phyloP scores from a whole-genome alignment of 2,888 invertebrate genomes.

The Lucinisca nassula region DNA sequence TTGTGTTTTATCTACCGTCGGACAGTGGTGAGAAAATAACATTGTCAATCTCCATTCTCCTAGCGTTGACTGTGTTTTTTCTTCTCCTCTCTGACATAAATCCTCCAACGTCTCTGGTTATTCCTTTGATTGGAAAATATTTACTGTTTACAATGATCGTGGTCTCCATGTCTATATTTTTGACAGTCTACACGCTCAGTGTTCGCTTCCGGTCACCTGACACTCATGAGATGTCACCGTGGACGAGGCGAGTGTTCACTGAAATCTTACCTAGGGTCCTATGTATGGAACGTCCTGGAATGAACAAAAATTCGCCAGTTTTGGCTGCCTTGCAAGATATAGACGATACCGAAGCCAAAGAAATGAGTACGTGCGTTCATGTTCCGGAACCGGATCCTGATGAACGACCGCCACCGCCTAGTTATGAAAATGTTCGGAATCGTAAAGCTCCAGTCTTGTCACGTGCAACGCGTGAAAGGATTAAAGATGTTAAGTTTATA shows the following conservation, averaged over 20 bases:
- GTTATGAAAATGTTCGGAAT: constrained; percentile 21
- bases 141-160: constrained; percentile 99
- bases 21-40: constrained; percentile 99
- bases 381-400: neutral
- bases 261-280: constrained; percentile 97
- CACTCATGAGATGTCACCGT: constrained; percentile 98
- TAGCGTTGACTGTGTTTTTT: constrained; percentile 99
- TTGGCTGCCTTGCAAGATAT: constrained; percentile 73
- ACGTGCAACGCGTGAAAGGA: constrained; percentile 72
- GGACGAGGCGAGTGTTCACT: constrained; percentile 98
- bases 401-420: neutral
- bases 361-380: constrained; percentile 42
- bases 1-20: constrained; percentile 98
- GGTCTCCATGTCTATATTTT: constrained; percentile 97
- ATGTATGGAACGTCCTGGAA: constrained; percentile 94
- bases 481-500: constrained; percentile 76
- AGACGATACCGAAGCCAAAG: constrained; percentile 81
- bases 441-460: neutral
- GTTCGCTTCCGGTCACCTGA: constrained; percentile 99
- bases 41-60: constrained; percentile 97
- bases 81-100: constrained; percentile 99
- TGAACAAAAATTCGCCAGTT: constrained; percentile 52
- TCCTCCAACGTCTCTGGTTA: constrained; percentile 98
- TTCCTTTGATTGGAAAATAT: constrained; percentile 97
- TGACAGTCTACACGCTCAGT: constrained; percentile 98